Conservation (phyloP, 53 echinoderm and acorn worm species). For the Stichopus horrens region DNA sequence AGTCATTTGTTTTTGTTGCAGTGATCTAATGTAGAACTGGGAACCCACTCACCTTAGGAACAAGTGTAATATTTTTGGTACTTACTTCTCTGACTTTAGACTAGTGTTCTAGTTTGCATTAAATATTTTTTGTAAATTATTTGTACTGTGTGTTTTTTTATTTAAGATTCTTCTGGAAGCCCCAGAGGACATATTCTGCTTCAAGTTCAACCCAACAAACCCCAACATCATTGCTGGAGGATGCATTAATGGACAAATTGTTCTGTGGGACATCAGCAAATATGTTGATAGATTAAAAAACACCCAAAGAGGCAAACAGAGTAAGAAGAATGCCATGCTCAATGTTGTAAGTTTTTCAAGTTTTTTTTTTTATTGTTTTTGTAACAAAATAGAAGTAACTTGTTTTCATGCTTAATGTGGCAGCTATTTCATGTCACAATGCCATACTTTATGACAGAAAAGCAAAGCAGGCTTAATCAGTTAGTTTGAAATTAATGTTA, state of each 20-base stretch:
- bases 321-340: constrained; percentile 94
- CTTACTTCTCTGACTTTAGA: neutral
- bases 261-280: constrained; percentile 96
- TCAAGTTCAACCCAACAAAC: constrained; percentile 91
- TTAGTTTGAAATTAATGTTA: too few relatives aligned
- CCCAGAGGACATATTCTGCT: constrained; percentile 94
- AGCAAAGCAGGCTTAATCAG: too few relatives aligned
- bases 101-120: neutral
- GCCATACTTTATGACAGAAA: too few relatives aligned
- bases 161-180: constrained; percentile 86
- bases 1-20: too few relatives aligned
- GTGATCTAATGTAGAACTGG: too few relatives aligned
- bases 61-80: too few relatives aligned
- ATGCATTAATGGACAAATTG: constrained; percentile 92
- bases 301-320: constrained; percentile 90
- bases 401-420: too few relatives aligned
- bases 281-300: constrained; percentile 79
- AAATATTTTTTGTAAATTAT: neutral
- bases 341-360: constrained; percentile 71
- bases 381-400: too few relatives aligned
- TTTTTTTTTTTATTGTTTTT: too few relatives aligned
- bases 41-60: too few relatives aligned
- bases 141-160: neutral
- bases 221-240: constrained; percentile 91
- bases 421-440: too few relatives aligned